Base-by-base conservation (phyloP, 2,888 invertebrate species). In the Sphecodes monilicornis region DNA sequence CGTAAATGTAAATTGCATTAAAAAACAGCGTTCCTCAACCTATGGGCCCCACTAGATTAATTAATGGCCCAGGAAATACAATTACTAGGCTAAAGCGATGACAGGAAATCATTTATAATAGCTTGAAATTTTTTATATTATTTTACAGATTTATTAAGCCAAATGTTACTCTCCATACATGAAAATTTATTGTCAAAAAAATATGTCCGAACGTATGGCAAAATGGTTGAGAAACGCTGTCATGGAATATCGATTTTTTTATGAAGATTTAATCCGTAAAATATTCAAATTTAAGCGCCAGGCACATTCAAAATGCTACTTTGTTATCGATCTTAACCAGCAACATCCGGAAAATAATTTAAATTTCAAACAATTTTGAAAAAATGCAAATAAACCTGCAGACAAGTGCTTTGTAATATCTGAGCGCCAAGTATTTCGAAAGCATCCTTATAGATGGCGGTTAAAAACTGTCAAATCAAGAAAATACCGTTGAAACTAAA, bases 371-470 rank as follows among this genome's bases (percentile, higher is more conserved):
- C 0, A 4, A 36, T 66, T 66, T 22, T 36, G 6, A 66, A 66
- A 36, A 66, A 66, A 66, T 36, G 0, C 36, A 36, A 18, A 36
- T 66, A n/a, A 32, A 32, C 10, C 1, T 36, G 13, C n/a, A 13
- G 68, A 36, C 29, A 46, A 70, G 46, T 70, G 46, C 50, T 66
- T 41, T 50, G 5, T 66, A 43, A n/a, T 68, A 78, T 26, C 29
- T 29, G 57, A 73, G 36, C 66, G 26, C 8, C 5, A 18, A 26
- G 3, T 16, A 16, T 72, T 11, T 69, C 68, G 16, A 43, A 60
- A 70, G 57, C 16, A 68, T 57, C 46, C 46, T 29, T 54, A 13
- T 22, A 74, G 82, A 70, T 73, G 82, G 76, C 82, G 43, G 16
- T 64, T n/a, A 60, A 60, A 64, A 71, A 32, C 32, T 83, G 54